Percentiles rank a stretch among this genome's conserved stretches.
phyloP scores from a whole-genome alignment of 2,888 invertebrate species.

The Bellardia pandia region DNA sequence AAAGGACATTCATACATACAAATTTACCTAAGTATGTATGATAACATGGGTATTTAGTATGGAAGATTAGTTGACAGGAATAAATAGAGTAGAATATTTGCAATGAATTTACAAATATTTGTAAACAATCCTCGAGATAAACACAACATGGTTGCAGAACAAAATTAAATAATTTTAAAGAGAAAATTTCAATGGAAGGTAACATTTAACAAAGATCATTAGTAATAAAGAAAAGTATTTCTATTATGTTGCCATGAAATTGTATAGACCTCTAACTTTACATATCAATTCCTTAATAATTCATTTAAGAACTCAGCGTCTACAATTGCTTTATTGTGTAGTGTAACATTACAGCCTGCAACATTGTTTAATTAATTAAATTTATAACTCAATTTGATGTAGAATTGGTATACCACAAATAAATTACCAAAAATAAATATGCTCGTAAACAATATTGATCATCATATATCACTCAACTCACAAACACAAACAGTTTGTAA shows the following conservation, averaged over 20 bases:
- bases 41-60: neutral
- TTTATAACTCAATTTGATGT: conserved; percentile 1
- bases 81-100: conserved; percentile 5
- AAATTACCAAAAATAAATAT: conserved; percentile 44
- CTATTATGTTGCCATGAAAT: neutral
- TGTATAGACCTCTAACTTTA: neutral
- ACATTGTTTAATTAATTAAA: conserved; percentile 29
- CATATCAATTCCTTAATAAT: neutral
- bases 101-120: conserved; percentile 2
- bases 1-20: conserved; percentile 22
- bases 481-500: conserved; percentile 44
- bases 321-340: neutral
- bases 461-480: conserved; percentile 63
- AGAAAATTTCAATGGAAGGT: no score
- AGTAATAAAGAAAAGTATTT: no score
- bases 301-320: neutral
- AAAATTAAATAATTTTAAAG: neutral
- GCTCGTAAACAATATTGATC: conserved; percentile 36
- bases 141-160: neutral
- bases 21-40: neutral
- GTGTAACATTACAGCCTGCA: neutral
- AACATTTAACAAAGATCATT: no score
- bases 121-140: neutral
- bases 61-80: conserved; percentile 3
- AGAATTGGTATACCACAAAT: conserved; percentile 9